Base-by-base conservation (phyloP, 35 echinoderm and acorn worm species). In the Ophioderma brevispina region DNA sequence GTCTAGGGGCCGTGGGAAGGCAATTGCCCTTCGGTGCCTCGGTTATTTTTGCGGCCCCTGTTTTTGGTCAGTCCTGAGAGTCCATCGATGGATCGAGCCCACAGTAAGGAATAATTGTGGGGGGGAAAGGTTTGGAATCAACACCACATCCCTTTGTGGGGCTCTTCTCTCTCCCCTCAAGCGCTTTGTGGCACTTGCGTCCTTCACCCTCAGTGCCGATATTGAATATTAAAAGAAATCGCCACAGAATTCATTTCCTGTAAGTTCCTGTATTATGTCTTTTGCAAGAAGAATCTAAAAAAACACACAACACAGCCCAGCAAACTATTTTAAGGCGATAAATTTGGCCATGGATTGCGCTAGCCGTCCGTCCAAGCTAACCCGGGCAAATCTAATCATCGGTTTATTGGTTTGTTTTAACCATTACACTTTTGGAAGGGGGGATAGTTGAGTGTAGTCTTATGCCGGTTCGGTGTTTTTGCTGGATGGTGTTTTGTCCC, bases 321-420 rank as follows among this genome's bases (percentile, higher is more conserved):
- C 17, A 46, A 46, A 8, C 59, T 70, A 70, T 70, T 70, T 70
- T 70, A n/a, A 70, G 59, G 59, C 59, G 28, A 70, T 70, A 70
- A 70, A 70, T 70, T 70, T 70, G 8, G 59, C 28, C 59, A 25
- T 70, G 15, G 59, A 18, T n/a, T 70, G 28, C 28, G 59, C 28
- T 70, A 30, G 28, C 15, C 59, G 59, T 70, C 17, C 5, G 59
- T 70, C 3, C n/a, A 25, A 15, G 59, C 59, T 25, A 25, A 8
- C 59, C 28, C 28, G 2, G 59, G 15, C 28, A 18, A 70, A 70
- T 70, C 59, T 70, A n/a, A 70, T 70, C 59, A 70, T 8, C 59
- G 28, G 59, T 70, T n/a, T 70, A 70, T 70, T 70, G 59, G 59
- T 70, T 70, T 70, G 59, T 70, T 70, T n/a, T n/a, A n/a, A n/a